Conservation (phyloP, 2,797 vertebrate species). For the Crocodylus rhombifer region DNA sequence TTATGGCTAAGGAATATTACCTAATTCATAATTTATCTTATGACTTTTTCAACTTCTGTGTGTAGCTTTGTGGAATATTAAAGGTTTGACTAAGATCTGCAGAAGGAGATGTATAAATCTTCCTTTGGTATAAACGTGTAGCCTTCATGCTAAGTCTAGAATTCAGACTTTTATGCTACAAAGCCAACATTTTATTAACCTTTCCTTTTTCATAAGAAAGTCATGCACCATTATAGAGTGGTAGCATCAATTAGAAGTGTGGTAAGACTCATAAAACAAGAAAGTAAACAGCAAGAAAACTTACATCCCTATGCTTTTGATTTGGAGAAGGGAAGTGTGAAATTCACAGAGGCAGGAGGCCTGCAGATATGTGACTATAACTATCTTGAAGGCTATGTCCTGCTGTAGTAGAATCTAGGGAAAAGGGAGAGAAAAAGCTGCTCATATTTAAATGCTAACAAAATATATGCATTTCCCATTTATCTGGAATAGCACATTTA, state of each 20-base stretch:
- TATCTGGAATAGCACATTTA: slow-evolving; percentile 56
- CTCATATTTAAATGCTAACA: neutral
- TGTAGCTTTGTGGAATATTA: neutral
- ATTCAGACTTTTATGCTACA: neutral
- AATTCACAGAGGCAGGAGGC: neutral
- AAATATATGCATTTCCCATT: slow-evolving; percentile 33
- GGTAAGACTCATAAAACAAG: neutral
- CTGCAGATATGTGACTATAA: neutral
- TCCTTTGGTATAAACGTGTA: neutral
- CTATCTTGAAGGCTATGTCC: neutral
- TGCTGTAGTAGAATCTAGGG: neutral
- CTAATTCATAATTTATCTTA: neutral
- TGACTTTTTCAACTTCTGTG: neutral
- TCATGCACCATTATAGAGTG: rapidly evolving
- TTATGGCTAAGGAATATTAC: neutral
- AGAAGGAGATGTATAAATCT: neutral
- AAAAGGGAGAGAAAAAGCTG: rapidly evolving
- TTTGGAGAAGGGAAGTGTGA: neutral
- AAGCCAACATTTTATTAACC: neutral
- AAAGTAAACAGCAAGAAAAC: rapidly evolving
- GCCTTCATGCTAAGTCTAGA: neutral
- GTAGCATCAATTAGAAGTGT: neutral
- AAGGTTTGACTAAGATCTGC: neutral
- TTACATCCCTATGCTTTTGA: neutral
- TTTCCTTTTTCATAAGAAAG: neutral